A percentile compares a stretch with the other conserved stretches of the same genome.
Conservation (phyloP, 1,140 invertebrate genomes). For the Aphidius ervi region DNA sequence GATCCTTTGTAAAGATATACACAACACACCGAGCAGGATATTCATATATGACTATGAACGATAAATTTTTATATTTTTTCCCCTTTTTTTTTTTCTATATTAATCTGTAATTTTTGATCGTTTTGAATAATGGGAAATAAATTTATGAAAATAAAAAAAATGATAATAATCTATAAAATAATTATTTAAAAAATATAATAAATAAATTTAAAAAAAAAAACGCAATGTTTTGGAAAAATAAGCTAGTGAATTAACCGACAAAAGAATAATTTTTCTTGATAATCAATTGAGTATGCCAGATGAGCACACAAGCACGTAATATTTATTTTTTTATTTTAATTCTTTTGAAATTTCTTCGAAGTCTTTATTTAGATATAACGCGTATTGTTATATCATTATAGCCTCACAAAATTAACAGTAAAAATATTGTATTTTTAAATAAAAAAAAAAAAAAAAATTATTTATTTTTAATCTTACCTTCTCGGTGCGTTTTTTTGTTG, state of each 20-base stretch:
- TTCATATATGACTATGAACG: conserved; percentile 51
- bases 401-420: too few species aligned
- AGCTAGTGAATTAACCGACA: too few species aligned
- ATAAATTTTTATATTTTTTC: background rate
- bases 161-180: conserved; percentile 17
- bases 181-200: background rate
- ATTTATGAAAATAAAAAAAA: conserved; percentile 15
- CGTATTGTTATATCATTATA: too few species aligned
- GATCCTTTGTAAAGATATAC: conserved; percentile 36
- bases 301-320: conserved; percentile 26
- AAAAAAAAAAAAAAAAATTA: too few species aligned
- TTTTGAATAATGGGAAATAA: conserved; percentile 24
- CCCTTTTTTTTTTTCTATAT: too few species aligned
- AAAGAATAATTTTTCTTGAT: conserved; percentile 29
- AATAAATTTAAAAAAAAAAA: conserved; percentile 30
- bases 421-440: too few species aligned
- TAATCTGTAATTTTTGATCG: conserved; percentile 31
- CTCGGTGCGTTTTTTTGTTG: conserved; percentile 59
- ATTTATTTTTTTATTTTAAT: background rate
- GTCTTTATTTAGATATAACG: background rate
- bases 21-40: conserved; percentile 46
- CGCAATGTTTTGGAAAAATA: background rate
- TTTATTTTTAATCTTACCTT: conserved; percentile 53
- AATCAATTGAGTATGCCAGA: conserved; percentile 40
- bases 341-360: conserved; percentile 25